These are phyloP conservation scores for Poliocrania exsul DNA, from an alignment of 2,797 vertebrate species.

Conservation along the genomic window DNA sequence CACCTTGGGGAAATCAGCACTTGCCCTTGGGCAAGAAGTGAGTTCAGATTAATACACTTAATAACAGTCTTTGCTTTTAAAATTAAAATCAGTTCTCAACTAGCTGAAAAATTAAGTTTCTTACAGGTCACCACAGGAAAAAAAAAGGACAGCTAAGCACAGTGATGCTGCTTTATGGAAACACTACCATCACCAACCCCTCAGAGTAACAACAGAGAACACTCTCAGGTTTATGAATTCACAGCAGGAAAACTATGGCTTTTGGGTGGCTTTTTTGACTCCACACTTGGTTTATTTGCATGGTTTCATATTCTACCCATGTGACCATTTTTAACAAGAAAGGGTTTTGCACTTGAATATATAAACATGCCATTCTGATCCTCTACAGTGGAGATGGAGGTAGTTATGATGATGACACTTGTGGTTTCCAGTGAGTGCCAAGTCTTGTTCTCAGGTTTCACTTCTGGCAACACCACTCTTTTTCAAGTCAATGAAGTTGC, in stretches of 20 bases:
- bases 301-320: neutral
- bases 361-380: neutral
- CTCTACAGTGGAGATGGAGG: neutral
- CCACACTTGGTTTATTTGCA: neutral
- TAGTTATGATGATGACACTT: conserved; percentile 3
- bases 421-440: conserved; percentile 44
- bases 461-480: neutral
- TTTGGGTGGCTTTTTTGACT: neutral
- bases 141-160: neutral
- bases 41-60: neutral
- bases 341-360: neutral
- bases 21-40: neutral
- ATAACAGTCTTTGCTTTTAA: neutral
- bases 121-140: neutral
- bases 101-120: neutral
- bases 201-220: neutral
- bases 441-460: conserved; percentile 47
- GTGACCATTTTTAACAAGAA: neutral
- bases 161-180: neutral
- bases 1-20: neutral
- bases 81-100: neutral
- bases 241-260: neutral
- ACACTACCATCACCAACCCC: neutral
- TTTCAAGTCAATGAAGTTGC: conserved; percentile 39
- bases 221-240: neutral